Conservation (phyloP, 2,113 vertebrate genomes). For the Oreocharis arfaki region DNA sequence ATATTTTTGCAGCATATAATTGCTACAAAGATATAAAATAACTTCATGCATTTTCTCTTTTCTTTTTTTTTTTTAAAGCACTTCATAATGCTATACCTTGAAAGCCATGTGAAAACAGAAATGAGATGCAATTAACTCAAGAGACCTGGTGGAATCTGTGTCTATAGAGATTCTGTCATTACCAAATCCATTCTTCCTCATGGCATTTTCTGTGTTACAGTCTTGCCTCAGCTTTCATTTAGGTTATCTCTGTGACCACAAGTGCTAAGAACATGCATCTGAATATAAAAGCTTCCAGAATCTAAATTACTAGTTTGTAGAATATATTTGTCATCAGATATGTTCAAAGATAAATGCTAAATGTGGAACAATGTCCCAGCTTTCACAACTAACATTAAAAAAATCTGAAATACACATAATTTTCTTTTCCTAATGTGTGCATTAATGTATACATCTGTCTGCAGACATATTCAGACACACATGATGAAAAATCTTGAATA, state of each 20-base stretch:
- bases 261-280: background rate
- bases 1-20: background rate
- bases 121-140: background rate
- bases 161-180: background rate
- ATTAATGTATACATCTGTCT: background rate
- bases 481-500: background rate
- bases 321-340: background rate
- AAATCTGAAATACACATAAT: background rate
- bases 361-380: background rate
- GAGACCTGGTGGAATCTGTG: background rate
- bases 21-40: background rate
- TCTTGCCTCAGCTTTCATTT: background rate
- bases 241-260: background rate
- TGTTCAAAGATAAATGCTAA: background rate
- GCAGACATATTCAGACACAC: background rate
- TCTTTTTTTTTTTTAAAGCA: background rate
- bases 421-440: background rate
- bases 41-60: background rate
- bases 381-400: background rate
- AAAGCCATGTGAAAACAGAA: background rate
- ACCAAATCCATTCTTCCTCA: background rate
- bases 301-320: background rate
- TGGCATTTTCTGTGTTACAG: background rate
- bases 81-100: background rate
- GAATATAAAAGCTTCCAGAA: background rate